Conservation (phyloP, 2,888 invertebrate genomes). For the Ectemnius cavifrons region DNA sequence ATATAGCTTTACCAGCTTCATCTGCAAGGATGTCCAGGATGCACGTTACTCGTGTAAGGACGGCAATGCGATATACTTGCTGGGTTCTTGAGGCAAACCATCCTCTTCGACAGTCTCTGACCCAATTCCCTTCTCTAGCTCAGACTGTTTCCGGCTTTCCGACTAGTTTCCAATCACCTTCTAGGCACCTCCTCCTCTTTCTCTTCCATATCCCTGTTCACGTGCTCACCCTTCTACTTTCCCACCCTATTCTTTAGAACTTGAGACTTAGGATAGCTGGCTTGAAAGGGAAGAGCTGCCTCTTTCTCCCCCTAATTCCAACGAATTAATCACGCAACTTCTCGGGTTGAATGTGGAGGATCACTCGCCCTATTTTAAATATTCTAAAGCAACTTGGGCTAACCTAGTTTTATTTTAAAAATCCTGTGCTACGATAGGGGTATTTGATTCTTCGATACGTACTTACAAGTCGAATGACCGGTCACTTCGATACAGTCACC, state of each 20-base stretch:
- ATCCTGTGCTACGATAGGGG: no score
- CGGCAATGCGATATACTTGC: slow-evolving; percentile 31
- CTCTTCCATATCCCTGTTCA: no score
- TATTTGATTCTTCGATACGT: no score
- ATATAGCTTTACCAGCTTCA: no score
- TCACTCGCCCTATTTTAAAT: no score
- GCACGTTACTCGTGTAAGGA: slow-evolving; percentile 35
- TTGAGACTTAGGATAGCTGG: not conserved
- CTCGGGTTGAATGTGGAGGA: no score
- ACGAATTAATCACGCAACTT: no score
- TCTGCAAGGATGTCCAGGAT: slow-evolving; percentile 13
- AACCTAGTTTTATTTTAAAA: no score
- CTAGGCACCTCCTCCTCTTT: not conserved
- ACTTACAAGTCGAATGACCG: no score
- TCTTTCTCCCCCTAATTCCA: no score
- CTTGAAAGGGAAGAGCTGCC: no score
- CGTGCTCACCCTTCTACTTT: not conserved
- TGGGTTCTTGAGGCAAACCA: slow-evolving; percentile 31
- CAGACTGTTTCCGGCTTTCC: not conserved
- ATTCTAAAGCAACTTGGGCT: no score
- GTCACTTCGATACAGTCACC: not conserved
- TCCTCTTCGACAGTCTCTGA: slow-evolving; percentile 32
- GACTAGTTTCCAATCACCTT: not conserved
- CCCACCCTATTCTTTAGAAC: not conserved
- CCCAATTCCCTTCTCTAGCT: slow-evolving; percentile 33